Conservation (phyloP, 2,113 vertebrate species). For the Lasiurus cinereus region DNA sequence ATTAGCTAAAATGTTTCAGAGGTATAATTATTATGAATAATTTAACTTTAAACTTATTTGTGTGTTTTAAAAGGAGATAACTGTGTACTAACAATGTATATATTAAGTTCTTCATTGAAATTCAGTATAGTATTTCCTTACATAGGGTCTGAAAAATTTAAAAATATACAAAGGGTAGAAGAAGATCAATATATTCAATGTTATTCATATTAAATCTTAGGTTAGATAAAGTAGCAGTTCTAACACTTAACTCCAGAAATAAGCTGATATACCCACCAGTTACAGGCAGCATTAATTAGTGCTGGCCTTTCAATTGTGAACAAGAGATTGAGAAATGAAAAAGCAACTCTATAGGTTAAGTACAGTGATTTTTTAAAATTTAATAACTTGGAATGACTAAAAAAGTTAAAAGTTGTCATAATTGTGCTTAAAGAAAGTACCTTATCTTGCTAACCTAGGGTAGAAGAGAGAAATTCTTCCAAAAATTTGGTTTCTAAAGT, state of each 20-base stretch:
- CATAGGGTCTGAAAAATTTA: not conserved
- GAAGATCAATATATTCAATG: not conserved
- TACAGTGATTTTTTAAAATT: not conserved
- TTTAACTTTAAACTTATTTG: not conserved
- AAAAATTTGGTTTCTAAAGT: not conserved
- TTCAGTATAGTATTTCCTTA: not conserved
- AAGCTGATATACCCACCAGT: not conserved
- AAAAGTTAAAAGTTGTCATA: not conserved
- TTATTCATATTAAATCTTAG: not conserved
- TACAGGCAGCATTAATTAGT: not conserved
- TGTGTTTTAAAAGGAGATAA: constrained; percentile 13
- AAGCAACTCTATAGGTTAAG: not conserved
- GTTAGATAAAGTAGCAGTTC: not conserved
- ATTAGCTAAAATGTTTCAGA: not conserved
- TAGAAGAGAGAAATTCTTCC: not conserved
- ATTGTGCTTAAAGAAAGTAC: not conserved
- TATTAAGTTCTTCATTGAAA: not conserved
- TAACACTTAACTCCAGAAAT: not conserved
- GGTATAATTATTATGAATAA: not conserved
- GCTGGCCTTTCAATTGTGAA: not conserved
- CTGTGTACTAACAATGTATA: not conserved
- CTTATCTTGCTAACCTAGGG: not conserved
- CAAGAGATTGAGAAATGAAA: not conserved
- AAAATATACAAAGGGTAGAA: not conserved
- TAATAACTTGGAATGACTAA: not conserved